These are phyloP conservation scores for Zygothrica quintamaculata DNA, from an alignment of 2,888 invertebrate species.

Conservation along the genomic window DNA sequence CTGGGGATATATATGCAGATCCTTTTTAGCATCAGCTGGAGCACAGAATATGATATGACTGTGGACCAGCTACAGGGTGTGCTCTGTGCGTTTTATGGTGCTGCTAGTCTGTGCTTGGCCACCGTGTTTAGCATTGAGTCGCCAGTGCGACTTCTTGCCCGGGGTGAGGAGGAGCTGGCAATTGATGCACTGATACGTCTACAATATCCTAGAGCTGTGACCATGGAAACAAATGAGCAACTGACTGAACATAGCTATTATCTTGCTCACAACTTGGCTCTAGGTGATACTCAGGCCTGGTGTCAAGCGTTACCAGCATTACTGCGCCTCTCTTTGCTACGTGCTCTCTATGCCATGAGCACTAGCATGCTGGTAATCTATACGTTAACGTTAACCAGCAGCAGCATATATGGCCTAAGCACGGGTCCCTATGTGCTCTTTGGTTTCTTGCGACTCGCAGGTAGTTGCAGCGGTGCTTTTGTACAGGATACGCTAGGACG, in stretches of 20 bases:
- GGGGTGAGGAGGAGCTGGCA: conserved; percentile 64
- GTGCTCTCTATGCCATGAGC: conserved; percentile 69
- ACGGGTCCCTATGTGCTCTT: conserved; percentile 64
- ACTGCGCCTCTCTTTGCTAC: conserved; percentile 71
- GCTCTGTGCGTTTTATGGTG: conserved; percentile 60
- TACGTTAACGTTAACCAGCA: conserved; percentile 60
- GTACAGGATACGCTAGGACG: conserved; percentile 73
- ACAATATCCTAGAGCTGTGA: conserved; percentile 48
- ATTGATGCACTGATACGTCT: conserved; percentile 66
- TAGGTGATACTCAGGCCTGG: conserved; percentile 47
- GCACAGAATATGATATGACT: conserved; percentile 43
- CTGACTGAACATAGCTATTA: conserved; percentile 72
- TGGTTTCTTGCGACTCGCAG: conserved; percentile 65
- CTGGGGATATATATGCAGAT: conserved; percentile 77
- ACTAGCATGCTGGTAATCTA: conserved; percentile 59
- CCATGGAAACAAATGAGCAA: conserved; percentile 68
- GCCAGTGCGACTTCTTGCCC: conserved; percentile 66
- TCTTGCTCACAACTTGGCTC: conserved; percentile 56
- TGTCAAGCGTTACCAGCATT: conserved; percentile 68
- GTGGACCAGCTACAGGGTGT: conserved; percentile 68
- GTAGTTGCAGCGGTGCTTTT: conserved; percentile 58
- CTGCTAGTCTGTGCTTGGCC: conserved; percentile 50
- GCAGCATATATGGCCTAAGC: conserved; percentile 64
- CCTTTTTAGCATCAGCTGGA: conserved; percentile 50
- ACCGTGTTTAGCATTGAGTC: conserved; percentile 71